These are phyloP conservation scores for Gonocerus acuteangulatus DNA, from an alignment of 2,888 invertebrate genomes.

Conservation along the genomic window DNA sequence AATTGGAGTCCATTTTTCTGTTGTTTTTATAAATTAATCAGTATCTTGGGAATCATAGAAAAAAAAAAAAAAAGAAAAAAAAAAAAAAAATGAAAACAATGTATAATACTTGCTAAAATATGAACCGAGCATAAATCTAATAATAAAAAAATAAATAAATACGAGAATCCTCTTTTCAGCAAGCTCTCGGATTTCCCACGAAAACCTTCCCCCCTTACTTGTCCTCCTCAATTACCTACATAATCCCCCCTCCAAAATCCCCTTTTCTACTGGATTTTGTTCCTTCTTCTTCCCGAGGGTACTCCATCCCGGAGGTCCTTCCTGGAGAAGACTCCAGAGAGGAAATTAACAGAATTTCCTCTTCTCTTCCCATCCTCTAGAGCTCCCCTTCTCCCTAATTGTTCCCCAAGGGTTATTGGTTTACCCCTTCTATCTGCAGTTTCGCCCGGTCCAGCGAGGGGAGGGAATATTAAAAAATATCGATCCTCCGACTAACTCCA, in stretches of 20 bases:
- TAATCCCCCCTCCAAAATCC: background rate
- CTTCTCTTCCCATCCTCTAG: background rate
- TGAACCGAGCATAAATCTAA: too few species aligned
- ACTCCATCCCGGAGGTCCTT: background rate
- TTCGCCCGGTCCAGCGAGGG: background rate
- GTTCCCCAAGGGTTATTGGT: slow-evolving; percentile 19
- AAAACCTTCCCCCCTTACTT: background rate
- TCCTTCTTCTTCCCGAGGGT: background rate
- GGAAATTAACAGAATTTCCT: slow-evolving; percentile 23
- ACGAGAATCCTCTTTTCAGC: too few species aligned
- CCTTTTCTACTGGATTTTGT: too few species aligned
- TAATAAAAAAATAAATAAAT: too few species aligned
- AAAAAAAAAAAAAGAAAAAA: too few species aligned
- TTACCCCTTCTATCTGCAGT: background rate
- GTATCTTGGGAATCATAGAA: too few species aligned
- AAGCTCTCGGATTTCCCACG: too few species aligned
- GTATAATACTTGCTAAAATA: too few species aligned
- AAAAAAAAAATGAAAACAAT: too few species aligned
- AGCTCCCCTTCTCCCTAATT: background rate
- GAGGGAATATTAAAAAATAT: slow-evolving; percentile 20
- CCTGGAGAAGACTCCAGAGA: slow-evolving; percentile 1
- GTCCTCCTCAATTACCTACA: slow-evolving; percentile 8
- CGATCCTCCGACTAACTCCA: background rate
- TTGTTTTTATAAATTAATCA: too few species aligned
- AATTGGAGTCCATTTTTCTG: too few species aligned